These are phyloP conservation scores for Mellilla xanthometata DNA, from an alignment of 2,888 invertebrate genomes.

Conservation along the genomic window DNA sequence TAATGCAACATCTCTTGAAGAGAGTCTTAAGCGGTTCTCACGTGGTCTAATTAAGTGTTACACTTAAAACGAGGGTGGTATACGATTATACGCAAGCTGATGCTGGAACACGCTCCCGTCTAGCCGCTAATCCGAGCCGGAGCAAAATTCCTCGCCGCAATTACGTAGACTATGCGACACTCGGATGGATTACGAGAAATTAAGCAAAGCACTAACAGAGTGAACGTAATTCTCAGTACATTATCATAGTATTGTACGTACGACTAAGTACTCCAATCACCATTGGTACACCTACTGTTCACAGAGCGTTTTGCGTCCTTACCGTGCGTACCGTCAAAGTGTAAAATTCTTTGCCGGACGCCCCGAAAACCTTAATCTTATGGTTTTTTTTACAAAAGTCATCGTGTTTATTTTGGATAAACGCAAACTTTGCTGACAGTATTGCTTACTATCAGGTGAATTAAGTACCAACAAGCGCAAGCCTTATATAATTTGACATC, in stretches of 20 bases:
- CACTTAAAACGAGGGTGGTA: conserved; percentile 62
- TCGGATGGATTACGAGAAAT: conserved; percentile 75
- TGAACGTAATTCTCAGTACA: conserved; percentile 61
- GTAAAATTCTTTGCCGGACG: too few species aligned
- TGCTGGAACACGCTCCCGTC: conserved; percentile 60
- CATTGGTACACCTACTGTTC: too few species aligned
- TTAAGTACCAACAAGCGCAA: too few species aligned
- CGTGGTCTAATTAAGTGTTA: conserved; percentile 75
- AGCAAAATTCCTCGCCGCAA: conserved; percentile 67
- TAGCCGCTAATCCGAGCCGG: conserved; percentile 59
- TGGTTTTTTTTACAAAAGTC: too few species aligned
- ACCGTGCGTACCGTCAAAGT: too few species aligned
- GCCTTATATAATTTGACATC: too few species aligned
- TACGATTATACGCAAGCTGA: conserved; percentile 76
- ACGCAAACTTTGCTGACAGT: too few species aligned
- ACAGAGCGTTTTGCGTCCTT: too few species aligned
- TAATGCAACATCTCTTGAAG: conserved; percentile 48
- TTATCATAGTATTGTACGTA: conserved; percentile 29
- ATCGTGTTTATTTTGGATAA: too few species aligned
- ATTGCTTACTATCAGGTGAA: too few species aligned
- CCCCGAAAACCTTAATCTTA: too few species aligned
- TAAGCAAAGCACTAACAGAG: conserved; percentile 68
- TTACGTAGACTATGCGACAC: conserved; percentile 69
- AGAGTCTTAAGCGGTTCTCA: conserved; percentile 63
- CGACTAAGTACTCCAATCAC: too few species aligned